Percentiles rank a stretch among this genome's conserved stretches.
phyloP scores from a whole-genome alignment of 2,113 vertebrate species.

The Corythoichthys intestinalis region DNA sequence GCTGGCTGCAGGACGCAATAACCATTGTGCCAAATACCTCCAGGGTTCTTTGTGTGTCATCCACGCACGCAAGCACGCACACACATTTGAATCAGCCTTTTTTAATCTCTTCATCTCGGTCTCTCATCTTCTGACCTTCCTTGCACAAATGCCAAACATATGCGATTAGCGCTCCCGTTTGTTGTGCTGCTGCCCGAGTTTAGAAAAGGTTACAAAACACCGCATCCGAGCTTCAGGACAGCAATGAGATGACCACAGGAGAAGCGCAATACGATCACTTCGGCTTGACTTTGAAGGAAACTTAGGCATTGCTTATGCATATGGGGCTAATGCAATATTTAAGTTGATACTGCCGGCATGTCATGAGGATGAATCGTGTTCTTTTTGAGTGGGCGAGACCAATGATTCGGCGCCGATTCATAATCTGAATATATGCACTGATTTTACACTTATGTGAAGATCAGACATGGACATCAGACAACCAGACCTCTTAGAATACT shows the following conservation, averaged over 20 bases:
- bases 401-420: neutral
- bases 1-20: constrained; percentile 36
- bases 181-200: constrained; percentile 11
- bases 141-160: constrained; percentile 20
- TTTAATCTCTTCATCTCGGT: constrained; percentile 14
- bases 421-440: neutral
- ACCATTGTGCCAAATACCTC: constrained; percentile 48
- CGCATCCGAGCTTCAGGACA: constrained; percentile 8
- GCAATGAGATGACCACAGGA: constrained; percentile 36
- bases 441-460: neutral
- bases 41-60: constrained; percentile 43
- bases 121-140: constrained; percentile 29
- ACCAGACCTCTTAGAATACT: neutral
- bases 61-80: constrained; percentile 18
- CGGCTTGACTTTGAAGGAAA: constrained; percentile 12
- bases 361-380: constrained; percentile 21
- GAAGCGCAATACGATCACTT: constrained; percentile 28
- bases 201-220: constrained; percentile 39
- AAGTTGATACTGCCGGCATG: constrained; percentile 12
- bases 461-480: neutral
- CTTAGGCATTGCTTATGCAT: constrained; percentile 36
- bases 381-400: constrained; percentile 7
- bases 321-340: constrained; percentile 27
- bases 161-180: constrained; percentile 4
- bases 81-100: constrained; percentile 23